Conservation (phyloP, 2,888 invertebrate species). For the Drosophila anceps region DNA sequence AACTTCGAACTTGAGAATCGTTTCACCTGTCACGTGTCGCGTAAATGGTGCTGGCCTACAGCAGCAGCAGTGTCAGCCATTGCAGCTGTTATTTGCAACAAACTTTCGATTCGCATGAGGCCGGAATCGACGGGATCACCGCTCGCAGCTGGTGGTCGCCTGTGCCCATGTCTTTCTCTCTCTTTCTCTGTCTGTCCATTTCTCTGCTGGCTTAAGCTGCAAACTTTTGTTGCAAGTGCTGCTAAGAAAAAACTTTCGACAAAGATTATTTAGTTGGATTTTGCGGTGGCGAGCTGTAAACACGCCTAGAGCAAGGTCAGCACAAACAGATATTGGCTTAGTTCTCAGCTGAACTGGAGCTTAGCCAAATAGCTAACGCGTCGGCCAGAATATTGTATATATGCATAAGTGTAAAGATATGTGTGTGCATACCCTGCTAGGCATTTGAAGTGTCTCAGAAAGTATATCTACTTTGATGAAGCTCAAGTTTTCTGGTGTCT, state of each 20-base stretch:
- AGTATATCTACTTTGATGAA: neutral
- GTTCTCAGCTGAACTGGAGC: neutral
- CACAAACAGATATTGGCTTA: constrained; percentile 9
- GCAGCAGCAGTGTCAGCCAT: constrained; percentile 4
- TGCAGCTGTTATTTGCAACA: constrained; percentile 7
- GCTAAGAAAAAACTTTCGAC: constrained; percentile 64
- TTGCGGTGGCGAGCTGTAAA: constrained; percentile 26
- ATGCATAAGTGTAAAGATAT: constrained; percentile 1
- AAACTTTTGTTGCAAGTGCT: constrained; percentile 41
- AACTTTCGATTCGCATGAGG: constrained; percentile 36
- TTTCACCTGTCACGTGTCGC: constrained; percentile 11
- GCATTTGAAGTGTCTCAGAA: accelerated
- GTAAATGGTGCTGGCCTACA: constrained; percentile 28
- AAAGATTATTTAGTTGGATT: constrained; percentile 67
- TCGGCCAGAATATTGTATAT: neutral
- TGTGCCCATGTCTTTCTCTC: neutral
- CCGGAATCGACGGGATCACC: constrained; percentile 38
- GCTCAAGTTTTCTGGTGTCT: neutral
- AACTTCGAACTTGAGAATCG: neutral
- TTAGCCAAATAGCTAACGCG: neutral
- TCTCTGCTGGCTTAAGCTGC: constrained; percentile 28
- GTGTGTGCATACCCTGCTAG: neutral
- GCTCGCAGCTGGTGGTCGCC: constrained; percentile 26
- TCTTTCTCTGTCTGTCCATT: neutral
- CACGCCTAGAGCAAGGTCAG: constrained; percentile 20